Evolutionary conservation across 2,113 vertebrate species (phyloP), one percentile per base, ranked within the genome.

Genomic region (Stigmatopora argus): DNA sequence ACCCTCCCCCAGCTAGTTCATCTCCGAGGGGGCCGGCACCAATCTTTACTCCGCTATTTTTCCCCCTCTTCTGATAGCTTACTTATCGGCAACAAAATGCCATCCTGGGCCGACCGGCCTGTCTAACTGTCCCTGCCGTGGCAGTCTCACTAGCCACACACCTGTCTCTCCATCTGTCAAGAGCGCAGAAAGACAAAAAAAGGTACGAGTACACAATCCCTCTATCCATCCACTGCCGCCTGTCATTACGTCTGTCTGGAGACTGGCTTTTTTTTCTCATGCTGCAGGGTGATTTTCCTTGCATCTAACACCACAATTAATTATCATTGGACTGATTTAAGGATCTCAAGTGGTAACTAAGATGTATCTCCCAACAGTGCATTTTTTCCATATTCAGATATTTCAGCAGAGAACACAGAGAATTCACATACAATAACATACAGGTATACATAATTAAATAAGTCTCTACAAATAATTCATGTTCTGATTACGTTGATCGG

Each of bases 1-100:
- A 41, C 38, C 38, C 51, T 19, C 51, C 51, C 51, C 19, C 19
- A 10, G 1, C 19, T 81, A 78, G 83, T 91, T 93, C 90, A 92
- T 93, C 90, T 92, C 90, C 79, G 86, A 91, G 91, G 90, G 90
- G 91, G 89, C 85, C 76, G 87, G 88, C 84, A 90, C 90, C 92
- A 95, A 95, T 96, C 94, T 97, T 92, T 92, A 94, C 93, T 94
- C 93, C 93, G 93, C 93, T 93, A 94, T 97, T 98, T 94, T 95
- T 96, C 94, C 90, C 77, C 86, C 88, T 91, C 88, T 92, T 91
- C 93, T 94, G 95, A 97, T 96, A 96, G 93, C 93, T 96, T 91
- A 92, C 93, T 95, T 91, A 90, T 94, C 93, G 93, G 91, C 90
- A 83, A 91, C 91, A 92, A 95, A 97, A 97, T 93, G 94, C 94